Evolutionary conservation across 2,888 invertebrate species (phyloP).

Genomic region (Lydus trimaculatus): DNA sequence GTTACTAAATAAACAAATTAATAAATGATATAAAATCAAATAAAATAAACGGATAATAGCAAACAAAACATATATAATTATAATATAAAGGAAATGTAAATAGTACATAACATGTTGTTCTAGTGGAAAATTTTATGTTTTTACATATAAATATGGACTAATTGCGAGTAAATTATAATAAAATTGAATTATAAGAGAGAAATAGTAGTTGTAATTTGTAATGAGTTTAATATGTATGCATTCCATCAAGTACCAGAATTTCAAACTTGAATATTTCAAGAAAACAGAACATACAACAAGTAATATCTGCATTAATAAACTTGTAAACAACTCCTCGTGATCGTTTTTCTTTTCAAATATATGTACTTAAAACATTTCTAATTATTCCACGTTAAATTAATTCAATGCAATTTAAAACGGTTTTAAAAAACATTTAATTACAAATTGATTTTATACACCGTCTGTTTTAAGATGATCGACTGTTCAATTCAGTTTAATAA

Average conservation of each 20-base stretch:
- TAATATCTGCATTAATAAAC: conserved; percentile 33
- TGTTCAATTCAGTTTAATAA: too few species aligned
- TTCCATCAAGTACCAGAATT: conserved; percentile 23
- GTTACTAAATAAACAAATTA: not conserved
- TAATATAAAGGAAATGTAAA: not conserved
- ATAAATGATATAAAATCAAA: not conserved
- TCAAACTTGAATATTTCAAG: conserved; percentile 17
- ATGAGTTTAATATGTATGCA: conserved; percentile 18
- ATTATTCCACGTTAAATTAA: conserved; percentile 25
- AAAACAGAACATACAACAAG: conserved; percentile 23
- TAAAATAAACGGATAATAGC: not conserved
- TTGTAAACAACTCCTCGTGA: conserved; percentile 25
- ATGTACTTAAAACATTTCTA: too few species aligned
- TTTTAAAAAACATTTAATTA: conserved; percentile 19
- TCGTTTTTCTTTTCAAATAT: conserved; percentile 20
- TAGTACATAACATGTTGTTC: not conserved
- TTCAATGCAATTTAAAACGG: conserved; percentile 23
- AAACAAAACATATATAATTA: not conserved
- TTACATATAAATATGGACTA: conserved; percentile 17
- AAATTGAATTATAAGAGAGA: conserved; percentile 9
- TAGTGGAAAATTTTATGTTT: not conserved
- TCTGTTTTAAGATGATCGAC: conserved; percentile 17
- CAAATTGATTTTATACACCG: conserved; percentile 19
- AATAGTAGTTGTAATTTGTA: conserved; percentile 12
- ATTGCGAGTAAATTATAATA: conserved; percentile 19